These are phyloP conservation scores for Drosophila willistoni DNA, from an alignment of 1,140 invertebrate species.

Conservation along the genomic window DNA sequence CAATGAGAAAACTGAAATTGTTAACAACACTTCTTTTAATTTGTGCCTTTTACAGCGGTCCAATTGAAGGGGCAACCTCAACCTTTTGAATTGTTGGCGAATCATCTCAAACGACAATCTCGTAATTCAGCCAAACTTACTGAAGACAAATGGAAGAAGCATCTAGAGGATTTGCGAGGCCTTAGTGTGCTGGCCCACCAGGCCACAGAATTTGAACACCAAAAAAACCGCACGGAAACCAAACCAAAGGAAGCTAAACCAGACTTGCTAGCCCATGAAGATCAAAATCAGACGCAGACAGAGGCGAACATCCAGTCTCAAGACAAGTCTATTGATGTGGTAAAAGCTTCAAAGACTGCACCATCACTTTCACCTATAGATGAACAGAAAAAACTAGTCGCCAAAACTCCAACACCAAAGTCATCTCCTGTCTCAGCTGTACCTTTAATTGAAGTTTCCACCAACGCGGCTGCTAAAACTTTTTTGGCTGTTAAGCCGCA, in stretches of 20 bases:
- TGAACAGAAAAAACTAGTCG: constrained; percentile 58
- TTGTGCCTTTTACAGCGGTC: constrained; percentile 84
- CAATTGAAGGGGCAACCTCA: constrained; percentile 85
- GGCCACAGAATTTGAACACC: constrained; percentile 75
- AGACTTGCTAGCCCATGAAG: constrained; percentile 55
- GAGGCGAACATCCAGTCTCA: neutral
- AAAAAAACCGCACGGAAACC: constrained; percentile 67
- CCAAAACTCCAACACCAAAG: constrained; percentile 20
- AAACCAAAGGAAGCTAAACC: constrained; percentile 61
- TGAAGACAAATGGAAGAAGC: constrained; percentile 72
- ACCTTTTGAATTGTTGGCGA: constrained; percentile 71
- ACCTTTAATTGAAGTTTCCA: neutral
- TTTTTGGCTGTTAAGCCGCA: constrained; percentile 52
- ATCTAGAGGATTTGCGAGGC: constrained; percentile 70
- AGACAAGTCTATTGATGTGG: constrained; percentile 61
- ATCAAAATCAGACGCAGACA: constrained; percentile 22
- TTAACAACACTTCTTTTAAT: neutral
- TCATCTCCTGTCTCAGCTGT: constrained; percentile 3
- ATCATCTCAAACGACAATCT: constrained; percentile 74
- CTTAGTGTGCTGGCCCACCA: constrained; percentile 75
- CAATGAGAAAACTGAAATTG: neutral
- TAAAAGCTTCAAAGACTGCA: constrained; percentile 47
- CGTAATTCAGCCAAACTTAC: constrained; percentile 44
- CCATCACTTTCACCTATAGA: constrained; percentile 22
- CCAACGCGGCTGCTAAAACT: constrained; percentile 23